Conservation (phyloP, 2,797 vertebrate genomes). For the Iguana delicatissima region DNA sequence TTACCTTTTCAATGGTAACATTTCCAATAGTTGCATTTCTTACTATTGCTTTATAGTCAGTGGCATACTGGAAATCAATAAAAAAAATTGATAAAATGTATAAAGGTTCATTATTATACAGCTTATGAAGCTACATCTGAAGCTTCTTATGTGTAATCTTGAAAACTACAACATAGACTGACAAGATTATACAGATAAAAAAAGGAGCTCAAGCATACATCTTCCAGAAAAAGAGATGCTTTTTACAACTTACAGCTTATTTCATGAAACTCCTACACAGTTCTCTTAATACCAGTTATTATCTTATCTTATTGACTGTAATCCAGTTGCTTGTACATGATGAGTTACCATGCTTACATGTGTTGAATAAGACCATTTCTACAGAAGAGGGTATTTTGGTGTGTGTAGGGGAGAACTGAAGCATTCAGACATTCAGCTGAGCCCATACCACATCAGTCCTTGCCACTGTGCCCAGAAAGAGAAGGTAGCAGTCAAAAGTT, state of each 20-base stretch:
- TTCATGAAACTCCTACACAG: neutral
- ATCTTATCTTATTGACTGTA: neutral
- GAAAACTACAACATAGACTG: neutral
- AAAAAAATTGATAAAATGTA: neutral
- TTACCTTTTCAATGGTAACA: constrained; percentile 88
- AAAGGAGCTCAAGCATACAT: neutral
- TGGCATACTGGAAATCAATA: constrained; percentile 87
- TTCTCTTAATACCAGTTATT: neutral
- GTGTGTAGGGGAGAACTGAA: neutral
- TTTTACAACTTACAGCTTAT: neutral
- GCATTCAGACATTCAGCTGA: neutral
- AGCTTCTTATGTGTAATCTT: neutral
- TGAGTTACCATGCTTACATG: neutral
- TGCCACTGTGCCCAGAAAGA: neutral
- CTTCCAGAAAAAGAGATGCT: neutral
- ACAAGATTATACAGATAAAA: neutral
- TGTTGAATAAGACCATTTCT: neutral
- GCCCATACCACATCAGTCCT: neutral
- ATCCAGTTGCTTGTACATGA: neutral
- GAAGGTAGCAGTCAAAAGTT: neutral
- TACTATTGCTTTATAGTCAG: constrained; percentile 85
- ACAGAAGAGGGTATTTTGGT: neutral
- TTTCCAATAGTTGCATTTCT: constrained; percentile 88
- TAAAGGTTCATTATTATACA: neutral
- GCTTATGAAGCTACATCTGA: neutral